Evolutionary conservation across 2,888 invertebrate genomes (phyloP).

Genomic region (Graphium colonna): DNA sequence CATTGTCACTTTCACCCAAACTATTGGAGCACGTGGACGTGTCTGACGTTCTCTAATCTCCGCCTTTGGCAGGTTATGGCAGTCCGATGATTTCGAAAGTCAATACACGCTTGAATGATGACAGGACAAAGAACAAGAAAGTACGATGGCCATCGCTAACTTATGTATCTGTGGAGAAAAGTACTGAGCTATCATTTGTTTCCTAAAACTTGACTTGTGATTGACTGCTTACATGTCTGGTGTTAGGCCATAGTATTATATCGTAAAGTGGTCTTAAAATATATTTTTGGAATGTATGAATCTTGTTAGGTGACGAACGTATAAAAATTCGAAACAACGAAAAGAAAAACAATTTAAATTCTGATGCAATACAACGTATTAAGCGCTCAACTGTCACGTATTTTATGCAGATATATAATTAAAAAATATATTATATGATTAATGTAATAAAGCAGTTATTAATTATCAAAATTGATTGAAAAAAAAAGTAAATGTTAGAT

Average conservation of each 20-base stretch:
- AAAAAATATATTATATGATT: too few species aligned
- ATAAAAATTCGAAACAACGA: too few species aligned
- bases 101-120: constrained; percentile 42
- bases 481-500: too few species aligned
- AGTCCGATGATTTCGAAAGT: constrained; percentile 61
- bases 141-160: not conserved
- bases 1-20: constrained; percentile 47
- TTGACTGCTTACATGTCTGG: too few species aligned
- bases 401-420: not conserved
- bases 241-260: not conserved
- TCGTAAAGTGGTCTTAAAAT: not conserved
- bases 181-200: not conserved
- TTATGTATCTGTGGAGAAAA: not conserved
- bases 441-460: too few species aligned
- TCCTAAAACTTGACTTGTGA: too few species aligned
- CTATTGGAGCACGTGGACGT: not conserved
- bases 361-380: too few species aligned
- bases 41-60: constrained; percentile 27
- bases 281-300: not conserved
- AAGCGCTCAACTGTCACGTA: too few species aligned
- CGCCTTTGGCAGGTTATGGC: constrained; percentile 42
- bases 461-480: too few species aligned
- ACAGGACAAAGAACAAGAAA: constrained; percentile 29
- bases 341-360: not conserved
- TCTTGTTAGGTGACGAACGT: too few species aligned